Conservation (phyloP, 2,113 vertebrate genomes). For the Colaptes auratus region DNA sequence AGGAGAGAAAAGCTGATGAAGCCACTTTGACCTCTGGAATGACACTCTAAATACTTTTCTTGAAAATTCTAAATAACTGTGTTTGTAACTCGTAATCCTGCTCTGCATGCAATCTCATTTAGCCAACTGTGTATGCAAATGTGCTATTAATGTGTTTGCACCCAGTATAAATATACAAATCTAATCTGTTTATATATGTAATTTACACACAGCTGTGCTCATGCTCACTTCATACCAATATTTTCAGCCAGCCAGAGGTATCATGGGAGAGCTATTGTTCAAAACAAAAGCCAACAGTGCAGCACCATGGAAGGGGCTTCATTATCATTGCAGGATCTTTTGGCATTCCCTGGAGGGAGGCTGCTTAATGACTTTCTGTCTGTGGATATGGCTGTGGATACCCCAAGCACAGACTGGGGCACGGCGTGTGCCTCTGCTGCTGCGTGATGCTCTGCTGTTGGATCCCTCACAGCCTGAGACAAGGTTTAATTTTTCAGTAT, state of each 20-base stretch:
- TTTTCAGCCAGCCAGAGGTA: slow-evolving; percentile 65
- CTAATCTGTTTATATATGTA: slow-evolving; percentile 73
- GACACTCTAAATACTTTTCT: slow-evolving; percentile 47
- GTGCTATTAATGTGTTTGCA: slow-evolving; percentile 72
- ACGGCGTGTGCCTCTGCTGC: background rate
- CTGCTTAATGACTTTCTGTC: background rate
- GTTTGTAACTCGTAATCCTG: slow-evolving; percentile 50
- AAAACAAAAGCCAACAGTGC: slow-evolving; percentile 60
- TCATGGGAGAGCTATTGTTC: slow-evolving; percentile 66
- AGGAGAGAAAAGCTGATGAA: background rate
- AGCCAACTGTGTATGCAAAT: slow-evolving; percentile 74
- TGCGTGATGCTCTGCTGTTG: background rate
- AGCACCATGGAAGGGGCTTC: slow-evolving; percentile 17
- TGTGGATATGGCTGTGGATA: background rate
- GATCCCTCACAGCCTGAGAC: background rate
- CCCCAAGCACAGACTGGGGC: rapidly evolving
- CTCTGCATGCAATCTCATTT: slow-evolving; percentile 59
- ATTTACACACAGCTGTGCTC: slow-evolving; percentile 80
- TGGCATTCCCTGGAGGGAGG: slow-evolving; percentile 17
- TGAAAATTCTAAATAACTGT: slow-evolving; percentile 55
- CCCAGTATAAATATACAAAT: slow-evolving; percentile 73
- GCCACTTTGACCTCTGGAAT: slow-evolving; percentile 36
- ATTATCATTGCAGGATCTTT: slow-evolving; percentile 6
- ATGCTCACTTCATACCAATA: slow-evolving; percentile 64
- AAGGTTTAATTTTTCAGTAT: background rate